Conservation (phyloP, 2,113 vertebrate species). For the Chloropsis hardwickii region DNA sequence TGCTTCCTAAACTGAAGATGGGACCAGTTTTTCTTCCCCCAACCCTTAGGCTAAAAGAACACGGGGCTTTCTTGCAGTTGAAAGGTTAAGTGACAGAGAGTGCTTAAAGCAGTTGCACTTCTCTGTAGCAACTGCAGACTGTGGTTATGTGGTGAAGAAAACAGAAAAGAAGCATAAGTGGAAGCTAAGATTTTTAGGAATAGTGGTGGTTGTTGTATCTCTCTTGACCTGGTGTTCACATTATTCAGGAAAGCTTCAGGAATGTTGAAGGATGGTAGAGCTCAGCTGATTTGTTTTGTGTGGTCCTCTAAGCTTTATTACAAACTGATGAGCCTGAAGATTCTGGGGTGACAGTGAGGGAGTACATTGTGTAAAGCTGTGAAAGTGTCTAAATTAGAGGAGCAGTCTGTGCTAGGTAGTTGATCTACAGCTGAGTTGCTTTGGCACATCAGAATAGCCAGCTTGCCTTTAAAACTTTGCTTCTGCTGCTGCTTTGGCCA, state of each 20-base stretch:
- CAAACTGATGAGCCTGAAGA: rapidly evolving
- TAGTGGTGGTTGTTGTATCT: background rate
- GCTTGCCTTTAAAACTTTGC: constrained; percentile 30
- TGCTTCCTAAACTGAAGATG: background rate
- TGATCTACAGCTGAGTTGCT: background rate
- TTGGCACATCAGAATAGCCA: constrained; percentile 16
- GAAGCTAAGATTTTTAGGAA: background rate
- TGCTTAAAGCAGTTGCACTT: background rate
- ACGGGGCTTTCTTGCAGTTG: background rate
- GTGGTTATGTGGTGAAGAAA: background rate
- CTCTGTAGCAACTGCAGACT: background rate
- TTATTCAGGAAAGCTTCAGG: background rate
- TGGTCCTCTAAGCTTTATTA: background rate
- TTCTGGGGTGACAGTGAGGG: background rate
- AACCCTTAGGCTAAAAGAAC: background rate
- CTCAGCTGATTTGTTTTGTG: background rate
- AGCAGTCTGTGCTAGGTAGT: background rate
- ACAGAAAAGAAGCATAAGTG: background rate
- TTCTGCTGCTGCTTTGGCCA: constrained; percentile 25
- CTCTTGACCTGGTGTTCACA: background rate
- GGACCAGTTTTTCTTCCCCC: background rate
- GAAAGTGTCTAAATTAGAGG: background rate
- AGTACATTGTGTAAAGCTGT: background rate
- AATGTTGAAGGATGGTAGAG: background rate
- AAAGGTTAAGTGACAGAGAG: background rate